Percentiles rank a stretch among this genome's conserved stretches.
These are phyloP conservation scores for Yponomeuta malinellus DNA, from an alignment of 2,888 invertebrate genomes.

Conservation along the genomic window DNA sequence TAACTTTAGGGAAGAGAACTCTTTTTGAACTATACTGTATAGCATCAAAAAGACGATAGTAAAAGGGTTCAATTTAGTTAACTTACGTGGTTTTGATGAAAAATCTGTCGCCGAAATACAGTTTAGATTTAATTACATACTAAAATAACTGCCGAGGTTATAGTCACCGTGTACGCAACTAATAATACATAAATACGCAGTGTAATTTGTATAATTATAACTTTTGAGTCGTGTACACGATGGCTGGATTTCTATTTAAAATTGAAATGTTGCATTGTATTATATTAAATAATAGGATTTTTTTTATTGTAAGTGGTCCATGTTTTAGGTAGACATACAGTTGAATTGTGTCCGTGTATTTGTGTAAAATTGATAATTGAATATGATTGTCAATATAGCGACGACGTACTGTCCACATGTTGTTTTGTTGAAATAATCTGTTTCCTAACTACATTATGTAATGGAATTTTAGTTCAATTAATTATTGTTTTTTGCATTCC, in stretches of 20 bases:
- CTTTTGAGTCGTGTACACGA: background rate
- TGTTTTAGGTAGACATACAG: slow-evolving; percentile 23
- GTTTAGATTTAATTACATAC: background rate
- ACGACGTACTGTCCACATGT: slow-evolving; percentile 61
- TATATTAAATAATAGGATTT: slow-evolving; percentile 21
- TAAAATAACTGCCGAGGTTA: background rate
- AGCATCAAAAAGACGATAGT: background rate
- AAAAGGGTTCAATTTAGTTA: background rate
- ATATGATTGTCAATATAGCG: slow-evolving; percentile 37
- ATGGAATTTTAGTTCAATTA: no score
- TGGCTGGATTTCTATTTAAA: background rate
- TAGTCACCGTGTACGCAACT: background rate
- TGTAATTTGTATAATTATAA: background rate
- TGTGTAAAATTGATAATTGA: slow-evolving; percentile 19
- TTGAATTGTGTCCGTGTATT: slow-evolving; percentile 19
- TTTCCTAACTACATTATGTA: no score
- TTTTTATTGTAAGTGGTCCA: slow-evolving; percentile 30
- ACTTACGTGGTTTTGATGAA: background rate
- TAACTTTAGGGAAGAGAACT: background rate
- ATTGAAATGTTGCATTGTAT: slow-evolving; percentile 27
- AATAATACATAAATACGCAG: background rate
- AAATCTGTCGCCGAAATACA: background rate
- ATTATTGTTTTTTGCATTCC: no score
- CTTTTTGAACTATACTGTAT: background rate
- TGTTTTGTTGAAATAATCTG: slow-evolving; percentile 46